phyloP scores from a whole-genome alignment of 2,113 vertebrate genomes.

The Coturnix japonica region DNA sequence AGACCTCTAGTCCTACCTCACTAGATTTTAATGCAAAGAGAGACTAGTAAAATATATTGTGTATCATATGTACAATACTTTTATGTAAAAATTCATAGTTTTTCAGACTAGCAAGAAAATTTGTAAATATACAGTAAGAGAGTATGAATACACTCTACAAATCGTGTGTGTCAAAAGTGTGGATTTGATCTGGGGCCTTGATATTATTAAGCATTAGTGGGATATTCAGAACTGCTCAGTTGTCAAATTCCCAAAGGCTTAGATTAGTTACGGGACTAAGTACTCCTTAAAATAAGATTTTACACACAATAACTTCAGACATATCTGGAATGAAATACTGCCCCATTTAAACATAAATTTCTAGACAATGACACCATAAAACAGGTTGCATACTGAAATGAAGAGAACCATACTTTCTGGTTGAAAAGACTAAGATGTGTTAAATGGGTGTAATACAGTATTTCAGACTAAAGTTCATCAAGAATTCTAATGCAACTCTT shows the following conservation, averaged over 20 bases:
- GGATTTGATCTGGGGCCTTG: not conserved
- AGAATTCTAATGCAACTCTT: not conserved
- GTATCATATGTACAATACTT: not conserved
- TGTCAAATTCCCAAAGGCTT: not conserved
- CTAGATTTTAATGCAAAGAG: not conserved
- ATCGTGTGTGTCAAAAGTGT: not conserved
- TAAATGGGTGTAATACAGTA: not conserved
- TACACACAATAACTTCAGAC: not conserved
- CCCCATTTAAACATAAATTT: not conserved
- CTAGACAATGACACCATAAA: not conserved
- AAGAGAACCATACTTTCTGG: not conserved
- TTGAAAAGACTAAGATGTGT: not conserved
- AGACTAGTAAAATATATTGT: not conserved
- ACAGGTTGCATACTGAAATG: not conserved
- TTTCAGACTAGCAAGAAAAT: not conserved
- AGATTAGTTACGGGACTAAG: not conserved
- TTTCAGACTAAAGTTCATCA: not conserved
- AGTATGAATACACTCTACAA: not conserved
- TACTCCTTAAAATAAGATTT: not conserved
- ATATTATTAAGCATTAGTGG: not conserved
- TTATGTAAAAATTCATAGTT: not conserved
- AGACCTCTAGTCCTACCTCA: not conserved
- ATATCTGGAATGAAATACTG: not conserved
- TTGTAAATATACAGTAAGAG: not conserved
- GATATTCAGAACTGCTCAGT: not conserved